Conservation (phyloP, 37 sponge, comb jelly and placozoan genomes). For the Aplysina aerophoba region DNA sequence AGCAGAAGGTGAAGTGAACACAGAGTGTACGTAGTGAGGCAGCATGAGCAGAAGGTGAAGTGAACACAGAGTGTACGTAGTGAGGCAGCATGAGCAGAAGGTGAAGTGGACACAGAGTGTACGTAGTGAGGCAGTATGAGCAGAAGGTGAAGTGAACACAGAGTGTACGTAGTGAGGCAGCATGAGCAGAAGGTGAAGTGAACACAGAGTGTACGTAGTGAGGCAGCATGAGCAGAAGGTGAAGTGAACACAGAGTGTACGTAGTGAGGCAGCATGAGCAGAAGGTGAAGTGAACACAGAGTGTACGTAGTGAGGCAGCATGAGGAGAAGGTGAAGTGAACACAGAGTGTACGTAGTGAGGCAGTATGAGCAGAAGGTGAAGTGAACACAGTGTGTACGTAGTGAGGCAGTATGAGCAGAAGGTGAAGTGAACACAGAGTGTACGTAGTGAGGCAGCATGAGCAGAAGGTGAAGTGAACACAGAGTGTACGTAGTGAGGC, state of each 20-base stretch:
- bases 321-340: constrained; percentile 28
- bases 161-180: too few species aligned
- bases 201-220: too few species aligned
- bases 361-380: constrained; percentile 53
- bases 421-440: constrained; percentile 26
- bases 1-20: constrained; percentile 32
- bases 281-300: constrained; percentile 29
- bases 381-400: too few species aligned
- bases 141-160: constrained; percentile 25
- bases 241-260: too few species aligned
- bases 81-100: constrained; percentile 54
- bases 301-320: too few species aligned
- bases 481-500: too few species aligned
- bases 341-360: too few species aligned
- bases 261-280: constrained; percentile 59
- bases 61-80: too few species aligned
- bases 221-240: constrained; percentile 57
- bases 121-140: too few species aligned
- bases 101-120: too few species aligned
- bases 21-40: too few species aligned
- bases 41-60: constrained; percentile 48
- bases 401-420: constrained; percentile 55
- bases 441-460: too few species aligned
- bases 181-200: constrained; percentile 39
- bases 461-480: constrained; percentile 32